Conservation (phyloP, 2,888 invertebrate genomes). For the Meiosimyza platycephala region DNA sequence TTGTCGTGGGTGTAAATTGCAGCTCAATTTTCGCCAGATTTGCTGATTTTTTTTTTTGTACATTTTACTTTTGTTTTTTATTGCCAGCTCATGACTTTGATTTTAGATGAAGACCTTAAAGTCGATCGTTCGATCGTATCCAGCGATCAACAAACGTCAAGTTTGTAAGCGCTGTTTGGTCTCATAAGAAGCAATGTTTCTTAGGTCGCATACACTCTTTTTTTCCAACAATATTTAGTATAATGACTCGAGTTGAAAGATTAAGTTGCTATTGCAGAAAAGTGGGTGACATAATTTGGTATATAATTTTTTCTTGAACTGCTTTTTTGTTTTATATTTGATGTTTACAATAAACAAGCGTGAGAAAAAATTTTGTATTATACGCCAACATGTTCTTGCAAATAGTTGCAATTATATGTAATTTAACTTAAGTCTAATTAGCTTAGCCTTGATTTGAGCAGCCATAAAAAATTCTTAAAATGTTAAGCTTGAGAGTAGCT, state of each 20-base stretch:
- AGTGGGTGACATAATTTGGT: constrained; percentile 46
- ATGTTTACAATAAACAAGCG: constrained; percentile 28
- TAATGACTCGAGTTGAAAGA: constrained; percentile 24
- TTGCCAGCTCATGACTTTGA: constrained; percentile 28
- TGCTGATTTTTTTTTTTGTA: constrained; percentile 23
- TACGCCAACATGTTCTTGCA: constrained; percentile 3
- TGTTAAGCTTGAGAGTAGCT: no score
- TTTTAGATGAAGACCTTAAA: constrained; percentile 34
- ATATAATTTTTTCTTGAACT: constrained; percentile 8
- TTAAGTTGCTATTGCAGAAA: constrained; percentile 23
- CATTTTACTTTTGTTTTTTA: constrained; percentile 1
- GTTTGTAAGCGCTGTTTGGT: no score
- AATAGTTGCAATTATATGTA: no score
- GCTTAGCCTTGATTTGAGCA: no score
- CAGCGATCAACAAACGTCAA: not conserved
- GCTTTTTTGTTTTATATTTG: not conserved
- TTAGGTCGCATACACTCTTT: no score
- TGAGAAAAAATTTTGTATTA: constrained; percentile 28
- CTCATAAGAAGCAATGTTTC: no score
- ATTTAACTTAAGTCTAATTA: no score
- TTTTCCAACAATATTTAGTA: not conserved
- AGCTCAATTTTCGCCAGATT: constrained; percentile 43
- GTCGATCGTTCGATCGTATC: constrained; percentile 16
- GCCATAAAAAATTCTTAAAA: no score
- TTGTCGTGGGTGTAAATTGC: constrained; percentile 54